Percentiles rank a stretch among this genome's conserved stretches.
These are phyloP conservation scores for Semaprochilodus insignis DNA, from an alignment of 2,797 vertebrate genomes.

Conservation along the genomic window DNA sequence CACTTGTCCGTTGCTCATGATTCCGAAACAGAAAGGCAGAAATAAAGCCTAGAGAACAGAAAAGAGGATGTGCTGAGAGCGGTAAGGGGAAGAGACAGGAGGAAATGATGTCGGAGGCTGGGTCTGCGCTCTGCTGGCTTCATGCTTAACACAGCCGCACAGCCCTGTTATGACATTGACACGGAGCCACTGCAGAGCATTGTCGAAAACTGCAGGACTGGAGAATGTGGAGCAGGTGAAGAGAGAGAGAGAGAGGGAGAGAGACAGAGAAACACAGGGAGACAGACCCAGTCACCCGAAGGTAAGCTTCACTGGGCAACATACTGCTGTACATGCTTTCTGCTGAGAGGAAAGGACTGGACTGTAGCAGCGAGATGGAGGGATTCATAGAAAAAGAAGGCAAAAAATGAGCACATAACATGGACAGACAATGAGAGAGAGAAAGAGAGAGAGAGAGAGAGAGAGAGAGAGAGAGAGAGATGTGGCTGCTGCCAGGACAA, in stretches of 20 bases:
- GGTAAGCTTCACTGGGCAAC: constrained; percentile 49
- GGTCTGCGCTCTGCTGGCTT: constrained; percentile 47
- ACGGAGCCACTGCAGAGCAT: constrained; percentile 64
- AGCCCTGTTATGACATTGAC: constrained; percentile 73
- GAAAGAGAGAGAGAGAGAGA: not conserved
- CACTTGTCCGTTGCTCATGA: constrained; percentile 33
- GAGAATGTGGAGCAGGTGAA: constrained; percentile 55
- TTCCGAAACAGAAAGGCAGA: constrained; percentile 29
- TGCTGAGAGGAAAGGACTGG: constrained; percentile 4
- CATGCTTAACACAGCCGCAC: constrained; percentile 43
- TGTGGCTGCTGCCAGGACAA: constrained; percentile 51
- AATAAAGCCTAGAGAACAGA: constrained; percentile 50
- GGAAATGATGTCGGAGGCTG: constrained; percentile 71
- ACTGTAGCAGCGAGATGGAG: constrained; percentile 37
- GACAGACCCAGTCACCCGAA: constrained; percentile 56
- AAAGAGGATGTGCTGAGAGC: constrained; percentile 61
- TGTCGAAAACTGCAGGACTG: constrained; percentile 64
- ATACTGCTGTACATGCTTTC: not conserved
- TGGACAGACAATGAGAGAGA: constrained; percentile 62
- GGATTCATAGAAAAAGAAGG: constrained; percentile 41
- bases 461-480: not conserved
- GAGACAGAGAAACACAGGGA: constrained; percentile 60
- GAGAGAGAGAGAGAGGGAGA: constrained; percentile 47
- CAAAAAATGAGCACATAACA: constrained; percentile 52
- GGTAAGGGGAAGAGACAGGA: constrained; percentile 62